Conservation (phyloP, 2,797 vertebrate genomes). For the Nothura maculosa region DNA sequence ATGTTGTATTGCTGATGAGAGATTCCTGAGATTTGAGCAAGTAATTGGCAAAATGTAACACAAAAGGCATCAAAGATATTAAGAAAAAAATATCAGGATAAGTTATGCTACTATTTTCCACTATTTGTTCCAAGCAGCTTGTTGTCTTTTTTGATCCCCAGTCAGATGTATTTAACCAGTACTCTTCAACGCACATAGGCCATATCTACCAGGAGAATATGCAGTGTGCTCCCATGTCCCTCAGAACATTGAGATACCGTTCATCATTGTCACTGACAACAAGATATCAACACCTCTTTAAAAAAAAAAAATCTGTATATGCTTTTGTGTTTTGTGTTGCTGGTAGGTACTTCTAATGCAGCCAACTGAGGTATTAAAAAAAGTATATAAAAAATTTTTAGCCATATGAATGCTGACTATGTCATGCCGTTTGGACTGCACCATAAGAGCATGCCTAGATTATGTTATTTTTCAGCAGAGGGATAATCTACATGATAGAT, state of each 20-base stretch:
- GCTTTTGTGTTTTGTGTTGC: fast-evolving
- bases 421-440: background rate
- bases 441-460: fast-evolving
- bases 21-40: background rate
- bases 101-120: background rate
- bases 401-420: background rate
- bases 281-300: background rate
- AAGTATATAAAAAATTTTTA: background rate
- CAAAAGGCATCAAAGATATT: background rate
- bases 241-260: background rate
- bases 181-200: background rate
- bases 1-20: background rate
- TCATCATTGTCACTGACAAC: background rate
- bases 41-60: background rate
- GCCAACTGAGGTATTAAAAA: background rate
- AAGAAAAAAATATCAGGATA: background rate
- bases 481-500: background rate
- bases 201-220: background rate
- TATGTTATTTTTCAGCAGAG: background rate
- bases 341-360: background rate
- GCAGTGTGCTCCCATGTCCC: fast-evolving
- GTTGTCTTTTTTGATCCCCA: background rate
- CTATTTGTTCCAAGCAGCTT: background rate
- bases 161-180: background rate
- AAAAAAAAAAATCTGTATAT: background rate